phyloP scores from a whole-genome alignment of 37 sponge, comb jelly and placozoan species.

The Eunapius fragilis region DNA sequence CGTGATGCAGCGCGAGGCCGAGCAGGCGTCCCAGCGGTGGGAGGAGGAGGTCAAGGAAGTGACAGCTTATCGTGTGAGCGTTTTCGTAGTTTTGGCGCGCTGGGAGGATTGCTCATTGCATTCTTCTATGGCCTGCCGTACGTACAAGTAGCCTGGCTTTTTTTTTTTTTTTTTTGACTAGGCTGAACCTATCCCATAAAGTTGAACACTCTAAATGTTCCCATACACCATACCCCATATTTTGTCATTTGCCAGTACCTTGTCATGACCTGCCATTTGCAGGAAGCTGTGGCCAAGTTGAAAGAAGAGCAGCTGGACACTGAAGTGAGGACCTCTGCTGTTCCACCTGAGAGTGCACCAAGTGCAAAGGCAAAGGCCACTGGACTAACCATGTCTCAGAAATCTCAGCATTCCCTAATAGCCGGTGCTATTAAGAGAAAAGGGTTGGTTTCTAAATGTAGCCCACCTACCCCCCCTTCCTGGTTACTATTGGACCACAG shows the following conservation, averaged over 20 bases:
- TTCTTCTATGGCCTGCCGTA: too few species aligned
- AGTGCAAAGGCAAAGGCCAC: neutral
- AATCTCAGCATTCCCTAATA: slow-evolving; percentile 43
- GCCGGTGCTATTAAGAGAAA: slow-evolving; percentile 71
- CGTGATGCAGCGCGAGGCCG: slow-evolving; percentile 50
- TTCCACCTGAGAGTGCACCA: neutral
- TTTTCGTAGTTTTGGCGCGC: neutral
- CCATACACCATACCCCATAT: too few species aligned
- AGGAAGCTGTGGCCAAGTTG: slow-evolving; percentile 50
- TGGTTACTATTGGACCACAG: neutral
- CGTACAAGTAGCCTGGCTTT: neutral
- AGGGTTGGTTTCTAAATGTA: slow-evolving; percentile 33
- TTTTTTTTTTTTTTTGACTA: too few species aligned
- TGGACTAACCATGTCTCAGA: neutral
- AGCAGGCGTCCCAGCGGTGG: slow-evolving; percentile 24
- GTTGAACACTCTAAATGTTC: too few species aligned
- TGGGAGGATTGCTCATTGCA: too few species aligned
- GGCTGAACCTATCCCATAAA: too few species aligned
- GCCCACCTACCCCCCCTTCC: neutral
- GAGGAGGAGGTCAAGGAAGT: slow-evolving; percentile 59
- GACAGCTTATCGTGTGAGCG: slow-evolving; percentile 52
- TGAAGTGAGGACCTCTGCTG: neutral
- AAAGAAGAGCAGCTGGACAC: slow-evolving; percentile 19
- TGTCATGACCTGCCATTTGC: neutral
- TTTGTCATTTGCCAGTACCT: neutral